Evolutionary conservation across 1,140 invertebrate species (phyloP).

Genomic region (Sinonovacula constricta): DNA sequence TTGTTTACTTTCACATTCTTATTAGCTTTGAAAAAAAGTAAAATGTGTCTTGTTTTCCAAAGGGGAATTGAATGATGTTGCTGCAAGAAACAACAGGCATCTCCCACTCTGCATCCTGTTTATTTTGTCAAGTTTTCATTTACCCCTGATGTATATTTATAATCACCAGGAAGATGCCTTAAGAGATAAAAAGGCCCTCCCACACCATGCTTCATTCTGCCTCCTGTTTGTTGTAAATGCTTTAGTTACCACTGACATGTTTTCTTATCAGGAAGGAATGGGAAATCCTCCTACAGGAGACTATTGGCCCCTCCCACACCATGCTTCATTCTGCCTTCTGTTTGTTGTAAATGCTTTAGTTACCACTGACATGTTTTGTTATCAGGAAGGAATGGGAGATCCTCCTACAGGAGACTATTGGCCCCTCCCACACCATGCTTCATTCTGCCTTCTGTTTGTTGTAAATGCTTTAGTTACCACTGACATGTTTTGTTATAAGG

Average conservation of each 20-base stretch:
- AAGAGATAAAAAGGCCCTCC: constrained; percentile 93
- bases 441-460: not conserved
- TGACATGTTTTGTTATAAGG: no score
- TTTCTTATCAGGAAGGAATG: constrained; percentile 86
- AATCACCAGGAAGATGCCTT: constrained; percentile 91
- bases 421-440: constrained; percentile 79
- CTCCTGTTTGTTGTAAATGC: not conserved
- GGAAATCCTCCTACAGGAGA: constrained; percentile 93
- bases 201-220: constrained; percentile 83
- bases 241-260: not conserved
- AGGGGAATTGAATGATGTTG: not conserved
- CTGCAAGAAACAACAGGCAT: not conserved
- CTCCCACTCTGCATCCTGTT: not conserved
- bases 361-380: no score
- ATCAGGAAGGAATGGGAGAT: no score
- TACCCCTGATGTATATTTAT: not conserved
- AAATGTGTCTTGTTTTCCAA: no score
- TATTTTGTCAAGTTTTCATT: not conserved
- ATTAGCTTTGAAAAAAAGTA: no score
- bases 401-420: constrained; percentile 79
- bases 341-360: not conserved
- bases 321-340: constrained; percentile 75
- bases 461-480: not conserved
- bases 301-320: constrained; percentile 94
- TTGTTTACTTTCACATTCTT: no score